These are phyloP conservation scores for Tachina lurida DNA, from an alignment of 2,888 invertebrate genomes.

Conservation along the genomic window DNA sequence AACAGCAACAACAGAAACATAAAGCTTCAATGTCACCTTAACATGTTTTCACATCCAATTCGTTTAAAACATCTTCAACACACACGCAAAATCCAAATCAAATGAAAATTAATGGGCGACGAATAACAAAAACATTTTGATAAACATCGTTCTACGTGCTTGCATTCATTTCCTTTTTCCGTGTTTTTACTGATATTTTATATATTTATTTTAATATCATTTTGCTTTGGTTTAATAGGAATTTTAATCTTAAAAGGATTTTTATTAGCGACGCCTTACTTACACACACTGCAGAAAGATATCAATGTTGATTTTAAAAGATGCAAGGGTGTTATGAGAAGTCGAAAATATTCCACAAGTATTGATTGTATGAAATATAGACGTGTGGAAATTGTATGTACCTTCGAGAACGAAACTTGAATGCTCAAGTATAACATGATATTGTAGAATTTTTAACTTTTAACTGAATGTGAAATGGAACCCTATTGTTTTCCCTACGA, in stretches of 20 bases:
- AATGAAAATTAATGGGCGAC: slow-evolving; percentile 58
- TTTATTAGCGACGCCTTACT: slow-evolving; percentile 75
- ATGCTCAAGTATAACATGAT: too few relatives aligned
- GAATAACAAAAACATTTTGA: slow-evolving; percentile 61
- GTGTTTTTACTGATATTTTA: slow-evolving; percentile 40
- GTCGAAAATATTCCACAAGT: neutral
- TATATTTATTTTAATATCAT: slow-evolving; percentile 54
- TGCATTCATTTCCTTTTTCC: slow-evolving; percentile 68
- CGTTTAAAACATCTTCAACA: slow-evolving; percentile 25
- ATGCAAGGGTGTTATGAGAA: slow-evolving; percentile 14
- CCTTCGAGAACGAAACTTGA: too few relatives aligned
- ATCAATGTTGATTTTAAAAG: slow-evolving; percentile 45
- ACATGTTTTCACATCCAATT: slow-evolving; percentile 45
- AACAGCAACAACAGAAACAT: slow-evolving; percentile 23
- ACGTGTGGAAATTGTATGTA: too few relatives aligned
- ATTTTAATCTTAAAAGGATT: slow-evolving; percentile 77
- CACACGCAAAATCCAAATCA: slow-evolving; percentile 58
- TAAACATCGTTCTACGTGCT: slow-evolving; percentile 67
- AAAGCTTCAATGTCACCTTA: slow-evolving; percentile 64
- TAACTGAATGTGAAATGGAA: too few relatives aligned
- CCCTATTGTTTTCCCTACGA: too few relatives aligned
- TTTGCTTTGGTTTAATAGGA: slow-evolving; percentile 71
- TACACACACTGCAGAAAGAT: slow-evolving; percentile 10
- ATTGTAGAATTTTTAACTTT: too few relatives aligned
- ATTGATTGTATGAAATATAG: neutral